Conservation (phyloP, 2,888 invertebrate species). For the Aleiodes alternator region DNA sequence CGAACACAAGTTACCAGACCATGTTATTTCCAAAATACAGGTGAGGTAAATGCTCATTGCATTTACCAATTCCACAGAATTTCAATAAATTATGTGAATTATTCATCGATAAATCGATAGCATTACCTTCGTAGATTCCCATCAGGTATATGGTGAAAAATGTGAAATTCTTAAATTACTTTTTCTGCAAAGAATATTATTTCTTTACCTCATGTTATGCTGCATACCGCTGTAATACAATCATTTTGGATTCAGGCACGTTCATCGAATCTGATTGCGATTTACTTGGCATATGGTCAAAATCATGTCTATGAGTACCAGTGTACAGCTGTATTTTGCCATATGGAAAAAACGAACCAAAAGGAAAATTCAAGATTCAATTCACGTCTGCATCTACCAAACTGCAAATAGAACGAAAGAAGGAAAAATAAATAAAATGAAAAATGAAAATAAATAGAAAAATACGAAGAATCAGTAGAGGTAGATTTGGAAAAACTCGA, state of each 20-base stretch:
- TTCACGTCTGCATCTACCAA: conserved; percentile 39
- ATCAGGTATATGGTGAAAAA: not conserved
- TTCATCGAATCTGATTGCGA: conserved; percentile 48
- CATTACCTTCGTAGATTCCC: no score
- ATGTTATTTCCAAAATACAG: conserved; percentile 29
- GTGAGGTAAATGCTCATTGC: conserved; percentile 24
- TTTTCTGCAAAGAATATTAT: not conserved
- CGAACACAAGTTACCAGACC: conserved; percentile 19
- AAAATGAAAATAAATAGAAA: not conserved
- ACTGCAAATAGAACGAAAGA: conserved; percentile 11
- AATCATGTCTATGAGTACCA: conserved; percentile 30
- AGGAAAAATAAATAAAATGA: not conserved
- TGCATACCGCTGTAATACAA: not conserved
- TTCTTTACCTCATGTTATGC: not conserved
- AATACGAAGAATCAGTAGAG: not conserved
- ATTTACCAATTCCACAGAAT: conserved; percentile 4
- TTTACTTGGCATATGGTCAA: conserved; percentile 49
- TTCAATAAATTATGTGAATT: not conserved
- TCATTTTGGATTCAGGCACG: conserved; percentile 21
- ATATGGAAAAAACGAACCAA: conserved; percentile 8
- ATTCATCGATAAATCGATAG: no score
- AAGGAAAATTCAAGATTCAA: conserved; percentile 38
- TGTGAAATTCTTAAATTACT: not conserved
- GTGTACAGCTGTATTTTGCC: not conserved
- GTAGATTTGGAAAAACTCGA: not conserved